phyloP scores from a whole-genome alignment of 2,797 vertebrate species.

The Selene dorsalis region DNA sequence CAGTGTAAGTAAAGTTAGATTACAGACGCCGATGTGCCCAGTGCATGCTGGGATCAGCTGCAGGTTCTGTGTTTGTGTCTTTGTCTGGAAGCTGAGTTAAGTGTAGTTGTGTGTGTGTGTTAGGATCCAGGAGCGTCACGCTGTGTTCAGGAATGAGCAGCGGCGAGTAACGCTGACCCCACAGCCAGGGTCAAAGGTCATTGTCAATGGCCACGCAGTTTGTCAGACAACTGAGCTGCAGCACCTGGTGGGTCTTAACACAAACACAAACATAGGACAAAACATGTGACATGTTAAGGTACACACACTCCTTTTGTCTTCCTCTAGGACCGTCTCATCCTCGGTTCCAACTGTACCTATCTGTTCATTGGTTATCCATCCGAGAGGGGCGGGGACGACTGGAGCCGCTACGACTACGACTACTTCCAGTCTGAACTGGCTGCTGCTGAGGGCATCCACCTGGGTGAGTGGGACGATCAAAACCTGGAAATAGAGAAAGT shows the following conservation, averaged over 20 bases:
- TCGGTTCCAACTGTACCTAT: constrained; percentile 90
- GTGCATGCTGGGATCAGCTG: constrained; percentile 9
- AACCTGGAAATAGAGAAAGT: not conserved
- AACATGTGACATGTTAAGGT: not conserved
- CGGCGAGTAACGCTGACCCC: constrained; percentile 84
- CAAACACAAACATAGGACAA: not conserved
- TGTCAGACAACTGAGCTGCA: constrained; percentile 83
- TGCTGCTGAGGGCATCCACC: constrained; percentile 86
- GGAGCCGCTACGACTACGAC: constrained; percentile 90
- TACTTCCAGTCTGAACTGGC: constrained; percentile 92
- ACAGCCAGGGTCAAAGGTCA: constrained; percentile 83
- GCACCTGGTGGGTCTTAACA: constrained; percentile 85
- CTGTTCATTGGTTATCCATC: constrained; percentile 89
- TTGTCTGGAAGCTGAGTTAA: not conserved
- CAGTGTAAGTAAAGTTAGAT: not conserved
- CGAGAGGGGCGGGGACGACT: constrained; percentile 85
- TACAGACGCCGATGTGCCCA: not conserved
- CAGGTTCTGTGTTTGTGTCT: not conserved
- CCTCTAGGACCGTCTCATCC: constrained; percentile 87
- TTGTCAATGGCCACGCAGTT: constrained; percentile 85
- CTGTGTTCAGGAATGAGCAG: constrained; percentile 85
- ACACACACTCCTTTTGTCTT: not conserved
- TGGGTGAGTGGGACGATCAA: constrained; percentile 65
- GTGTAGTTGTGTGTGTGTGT: constrained; percentile 11
- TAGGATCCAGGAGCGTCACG: constrained; percentile 90